Conservation (phyloP, 2,888 invertebrate genomes). For the Eudemis profundana region DNA sequence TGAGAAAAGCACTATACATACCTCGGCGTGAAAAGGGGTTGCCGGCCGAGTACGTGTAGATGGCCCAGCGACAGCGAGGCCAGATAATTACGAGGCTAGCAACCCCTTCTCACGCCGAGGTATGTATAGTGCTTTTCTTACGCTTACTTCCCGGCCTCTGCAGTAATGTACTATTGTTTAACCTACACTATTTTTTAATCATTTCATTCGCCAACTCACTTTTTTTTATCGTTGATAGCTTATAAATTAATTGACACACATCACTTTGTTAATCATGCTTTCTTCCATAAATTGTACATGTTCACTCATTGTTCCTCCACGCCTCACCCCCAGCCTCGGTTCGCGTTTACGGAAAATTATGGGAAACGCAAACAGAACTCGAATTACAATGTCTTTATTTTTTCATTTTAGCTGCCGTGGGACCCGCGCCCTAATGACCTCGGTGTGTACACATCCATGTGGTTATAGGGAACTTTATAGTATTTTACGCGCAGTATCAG, state of each 20-base stretch:
- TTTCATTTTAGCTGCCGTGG: constrained; percentile 63
- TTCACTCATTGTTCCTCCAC: constrained; percentile 48
- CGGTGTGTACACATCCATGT: constrained; percentile 18
- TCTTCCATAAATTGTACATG: constrained; percentile 28
- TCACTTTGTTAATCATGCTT: constrained; percentile 24
- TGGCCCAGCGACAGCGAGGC: too few species aligned
- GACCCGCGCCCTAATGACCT: constrained; percentile 52
- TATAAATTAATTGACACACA: constrained; percentile 1
- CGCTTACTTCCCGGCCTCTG: too few species aligned
- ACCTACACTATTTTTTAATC: too few species aligned
- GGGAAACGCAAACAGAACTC: constrained; percentile 81
- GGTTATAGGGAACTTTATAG: constrained; percentile 14
- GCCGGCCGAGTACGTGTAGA: too few species aligned
- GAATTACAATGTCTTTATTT: constrained; percentile 71
- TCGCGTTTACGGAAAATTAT: constrained; percentile 75
- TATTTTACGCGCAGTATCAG: neutral
- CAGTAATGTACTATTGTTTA: too few species aligned
- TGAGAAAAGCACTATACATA: too few species aligned
- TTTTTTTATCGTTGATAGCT: neutral
- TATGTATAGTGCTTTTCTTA: too few species aligned
- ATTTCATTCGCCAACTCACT: too few species aligned
- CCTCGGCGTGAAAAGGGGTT: too few species aligned
- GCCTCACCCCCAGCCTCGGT: constrained; percentile 56
- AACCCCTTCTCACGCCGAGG: too few species aligned
- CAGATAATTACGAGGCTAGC: too few species aligned